A percentile compares a stretch with the other conserved stretches of the same genome.
Evolutionary conservation across 2,113 vertebrate species (phyloP).

Genomic region (Corapipo altera): DNA sequence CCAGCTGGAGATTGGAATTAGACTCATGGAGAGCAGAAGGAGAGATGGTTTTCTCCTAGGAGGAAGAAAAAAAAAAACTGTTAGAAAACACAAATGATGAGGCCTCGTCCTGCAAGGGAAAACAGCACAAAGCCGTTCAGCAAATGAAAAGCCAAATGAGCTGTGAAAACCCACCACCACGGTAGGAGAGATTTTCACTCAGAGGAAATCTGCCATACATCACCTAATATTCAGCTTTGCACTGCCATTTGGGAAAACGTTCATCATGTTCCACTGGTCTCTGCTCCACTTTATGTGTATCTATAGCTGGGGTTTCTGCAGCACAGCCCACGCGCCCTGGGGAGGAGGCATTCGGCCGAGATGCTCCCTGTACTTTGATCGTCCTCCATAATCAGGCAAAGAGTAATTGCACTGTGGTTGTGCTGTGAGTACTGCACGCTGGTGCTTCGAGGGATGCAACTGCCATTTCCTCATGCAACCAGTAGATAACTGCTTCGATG

Average conservation of each 20-base stretch:
- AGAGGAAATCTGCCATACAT: slow-evolving; percentile 35
- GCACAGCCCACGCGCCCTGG: accelerated
- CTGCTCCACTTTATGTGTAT: background rate
- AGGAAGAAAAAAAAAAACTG: background rate
- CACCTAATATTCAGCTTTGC: slow-evolving; percentile 21
- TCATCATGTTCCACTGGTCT: background rate
- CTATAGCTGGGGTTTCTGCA: background rate
- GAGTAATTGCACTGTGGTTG: background rate
- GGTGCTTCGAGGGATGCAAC: background rate
- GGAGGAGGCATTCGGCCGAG: background rate
- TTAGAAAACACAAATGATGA: slow-evolving; percentile 21
- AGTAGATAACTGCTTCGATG: background rate
- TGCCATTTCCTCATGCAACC: background rate
- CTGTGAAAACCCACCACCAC: slow-evolving; percentile 1
- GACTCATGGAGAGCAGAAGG: background rate
- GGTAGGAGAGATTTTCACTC: slow-evolving; percentile 41
- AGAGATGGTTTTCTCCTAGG: background rate
- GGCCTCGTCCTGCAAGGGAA: slow-evolving; percentile 11
- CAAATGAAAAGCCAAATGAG: slow-evolving; percentile 49
- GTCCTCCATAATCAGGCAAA: background rate
- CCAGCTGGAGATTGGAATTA: background rate
- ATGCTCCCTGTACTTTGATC: background rate
- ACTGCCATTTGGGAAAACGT: slow-evolving; percentile 7
- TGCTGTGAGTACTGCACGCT: accelerated
- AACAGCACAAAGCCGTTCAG: slow-evolving; percentile 9